These are phyloP conservation scores for Strigamia maritima DNA, from an alignment of 2,888 invertebrate species.

Conservation along the genomic window DNA sequence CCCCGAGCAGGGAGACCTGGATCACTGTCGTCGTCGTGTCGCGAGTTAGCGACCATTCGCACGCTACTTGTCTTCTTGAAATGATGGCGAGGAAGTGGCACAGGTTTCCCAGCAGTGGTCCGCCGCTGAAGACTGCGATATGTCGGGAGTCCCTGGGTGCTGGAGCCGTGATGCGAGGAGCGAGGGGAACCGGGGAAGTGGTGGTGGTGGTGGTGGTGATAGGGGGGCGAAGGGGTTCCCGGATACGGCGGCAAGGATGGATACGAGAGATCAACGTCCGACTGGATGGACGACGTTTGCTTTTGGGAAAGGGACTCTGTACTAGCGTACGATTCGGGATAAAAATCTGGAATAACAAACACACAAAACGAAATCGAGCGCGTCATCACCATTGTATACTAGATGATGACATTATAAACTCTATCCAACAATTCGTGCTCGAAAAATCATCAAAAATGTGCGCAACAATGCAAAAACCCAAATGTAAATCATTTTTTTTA, in stretches of 20 bases:
- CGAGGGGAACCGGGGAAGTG: slow-evolving; percentile 43
- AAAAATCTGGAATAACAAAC: slow-evolving; percentile 46
- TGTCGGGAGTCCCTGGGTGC: slow-evolving; percentile 33
- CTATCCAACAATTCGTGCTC: no score
- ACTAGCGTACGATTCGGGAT: slow-evolving; percentile 49
- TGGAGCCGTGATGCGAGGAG: slow-evolving; percentile 42
- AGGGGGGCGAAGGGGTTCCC: slow-evolving; percentile 43
- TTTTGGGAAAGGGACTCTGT: slow-evolving; percentile 48
- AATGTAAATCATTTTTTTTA: no score
- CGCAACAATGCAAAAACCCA: no score
- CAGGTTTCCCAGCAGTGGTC: slow-evolving; percentile 37
- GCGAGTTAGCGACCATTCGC: slow-evolving; percentile 18
- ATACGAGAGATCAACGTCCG: slow-evolving; percentile 42
- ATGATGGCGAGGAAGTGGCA: slow-evolving; percentile 38
- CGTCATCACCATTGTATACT: no score
- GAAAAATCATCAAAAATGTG: no score
- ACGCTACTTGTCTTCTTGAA: slow-evolving; percentile 39
- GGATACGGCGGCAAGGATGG: slow-evolving; percentile 39
- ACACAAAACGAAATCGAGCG: background rate
- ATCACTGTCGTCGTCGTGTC: slow-evolving; percentile 38
- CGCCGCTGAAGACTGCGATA: slow-evolving; percentile 39
- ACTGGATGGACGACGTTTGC: slow-evolving; percentile 42
- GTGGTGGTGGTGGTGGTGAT: slow-evolving; percentile 42
- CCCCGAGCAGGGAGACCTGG: slow-evolving; percentile 38
- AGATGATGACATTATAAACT: no score